These are phyloP conservation scores for Rhipidura dahli DNA, from an alignment of 2,113 vertebrate species.

Conservation along the genomic window DNA sequence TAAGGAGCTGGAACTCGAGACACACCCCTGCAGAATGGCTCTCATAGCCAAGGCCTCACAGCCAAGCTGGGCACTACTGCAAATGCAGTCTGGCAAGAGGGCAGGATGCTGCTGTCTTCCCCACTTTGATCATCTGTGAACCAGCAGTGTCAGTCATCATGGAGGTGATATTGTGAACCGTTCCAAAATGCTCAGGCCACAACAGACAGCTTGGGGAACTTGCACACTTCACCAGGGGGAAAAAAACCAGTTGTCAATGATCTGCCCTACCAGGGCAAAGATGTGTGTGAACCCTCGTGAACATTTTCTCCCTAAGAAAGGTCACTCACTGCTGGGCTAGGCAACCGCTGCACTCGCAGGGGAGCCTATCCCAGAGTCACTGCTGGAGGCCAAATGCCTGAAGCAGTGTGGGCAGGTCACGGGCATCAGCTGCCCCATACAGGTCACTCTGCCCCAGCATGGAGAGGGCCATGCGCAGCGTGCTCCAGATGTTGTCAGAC, in stretches of 20 bases:
- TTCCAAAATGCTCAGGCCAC: background rate
- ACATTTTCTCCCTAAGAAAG: background rate
- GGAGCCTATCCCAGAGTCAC: slow-evolving; percentile 71
- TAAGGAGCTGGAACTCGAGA: background rate
- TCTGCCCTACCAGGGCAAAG: slow-evolving; percentile 1
- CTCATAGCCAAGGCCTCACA: background rate
- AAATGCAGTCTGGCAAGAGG: background rate
- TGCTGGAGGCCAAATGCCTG: slow-evolving; percentile 87
- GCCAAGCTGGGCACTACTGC: background rate
- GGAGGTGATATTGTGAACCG: background rate
- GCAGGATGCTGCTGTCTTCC: background rate
- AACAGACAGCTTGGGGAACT: background rate
- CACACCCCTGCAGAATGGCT: rapidly evolving
- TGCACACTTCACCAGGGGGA: background rate
- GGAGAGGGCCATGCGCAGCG: slow-evolving; percentile 94
- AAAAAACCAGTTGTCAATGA: background rate
- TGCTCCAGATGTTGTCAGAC: slow-evolving; percentile 99
- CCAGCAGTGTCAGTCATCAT: background rate
- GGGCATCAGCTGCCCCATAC: slow-evolving; percentile 87
- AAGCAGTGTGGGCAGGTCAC: slow-evolving; percentile 86
- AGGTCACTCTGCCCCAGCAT: slow-evolving; percentile 98
- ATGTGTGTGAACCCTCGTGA: background rate
- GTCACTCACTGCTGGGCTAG: slow-evolving; percentile 22
- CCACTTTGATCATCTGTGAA: background rate
- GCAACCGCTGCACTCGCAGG: slow-evolving; percentile 67